These are phyloP conservation scores for Zaprionus ghesquierei DNA, from an alignment of 1,140 invertebrate genomes.

Conservation along the genomic window DNA sequence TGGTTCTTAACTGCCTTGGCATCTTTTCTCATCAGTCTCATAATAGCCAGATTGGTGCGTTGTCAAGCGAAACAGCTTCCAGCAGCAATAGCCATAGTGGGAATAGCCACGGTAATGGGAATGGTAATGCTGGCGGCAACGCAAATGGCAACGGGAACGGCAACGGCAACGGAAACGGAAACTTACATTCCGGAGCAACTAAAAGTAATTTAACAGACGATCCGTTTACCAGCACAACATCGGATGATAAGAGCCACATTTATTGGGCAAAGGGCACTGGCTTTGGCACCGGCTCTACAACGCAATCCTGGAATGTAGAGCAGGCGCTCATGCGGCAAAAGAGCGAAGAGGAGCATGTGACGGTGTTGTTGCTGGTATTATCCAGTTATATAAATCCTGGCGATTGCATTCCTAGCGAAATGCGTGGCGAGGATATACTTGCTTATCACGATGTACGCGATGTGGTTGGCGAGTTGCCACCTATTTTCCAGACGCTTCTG, in stretches of 20 bases:
- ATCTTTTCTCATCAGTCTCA: slow-evolving; percentile 92
- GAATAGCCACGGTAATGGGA: neutral
- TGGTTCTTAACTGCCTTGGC: slow-evolving; percentile 93
- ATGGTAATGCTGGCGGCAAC: slow-evolving; percentile 3
- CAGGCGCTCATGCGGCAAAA: slow-evolving; percentile 94
- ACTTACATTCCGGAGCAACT: neutral
- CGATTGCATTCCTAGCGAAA: slow-evolving; percentile 85
- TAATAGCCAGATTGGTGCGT: slow-evolving; percentile 60
- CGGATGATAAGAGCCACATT: slow-evolving; percentile 91
- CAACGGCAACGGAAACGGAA: slow-evolving; percentile 9
- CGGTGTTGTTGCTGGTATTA: slow-evolving; percentile 90
- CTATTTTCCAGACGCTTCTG: slow-evolving; percentile 89
- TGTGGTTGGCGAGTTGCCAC: slow-evolving; percentile 85
- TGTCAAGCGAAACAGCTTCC: slow-evolving; percentile 63
- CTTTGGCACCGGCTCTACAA: slow-evolving; percentile 97
- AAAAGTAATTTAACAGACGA: slow-evolving; percentile 49
- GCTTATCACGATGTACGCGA: slow-evolving; percentile 74
- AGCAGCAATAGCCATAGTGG: slow-evolving; percentile 51
- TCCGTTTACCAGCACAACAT: slow-evolving; percentile 56
- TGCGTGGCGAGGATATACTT: slow-evolving; percentile 80
- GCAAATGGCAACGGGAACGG: slow-evolving; percentile 14
- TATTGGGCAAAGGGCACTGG: slow-evolving; percentile 98
- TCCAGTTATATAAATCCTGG: slow-evolving; percentile 93
- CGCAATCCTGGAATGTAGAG: slow-evolving; percentile 97
- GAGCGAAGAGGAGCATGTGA: slow-evolving; percentile 96